Evolutionary conservation across 2,113 vertebrate genomes (phyloP).

Genomic region (Rallus limicola): DNA sequence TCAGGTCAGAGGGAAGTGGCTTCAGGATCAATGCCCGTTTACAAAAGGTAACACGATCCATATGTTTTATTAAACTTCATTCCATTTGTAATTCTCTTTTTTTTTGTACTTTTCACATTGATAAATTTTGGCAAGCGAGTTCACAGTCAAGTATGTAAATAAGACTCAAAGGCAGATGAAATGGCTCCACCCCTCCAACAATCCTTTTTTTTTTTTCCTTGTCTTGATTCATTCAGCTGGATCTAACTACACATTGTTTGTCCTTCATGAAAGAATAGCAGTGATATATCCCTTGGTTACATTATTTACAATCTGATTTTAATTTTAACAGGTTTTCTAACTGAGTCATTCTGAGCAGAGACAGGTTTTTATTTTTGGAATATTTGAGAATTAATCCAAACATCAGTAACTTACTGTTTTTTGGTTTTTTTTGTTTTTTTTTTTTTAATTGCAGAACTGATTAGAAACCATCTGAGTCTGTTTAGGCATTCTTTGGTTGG

Average conservation of each 20-base stretch:
- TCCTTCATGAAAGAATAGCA: neutral
- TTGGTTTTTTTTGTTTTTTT: too few relatives aligned
- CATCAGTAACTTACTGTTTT: neutral
- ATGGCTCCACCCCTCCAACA: neutral
- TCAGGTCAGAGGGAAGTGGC: slow-evolving; percentile 22
- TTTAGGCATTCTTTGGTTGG: neutral
- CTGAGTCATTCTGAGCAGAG: neutral
- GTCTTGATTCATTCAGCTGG: neutral
- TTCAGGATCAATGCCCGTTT: neutral
- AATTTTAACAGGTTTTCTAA: neutral
- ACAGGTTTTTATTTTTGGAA: neutral
- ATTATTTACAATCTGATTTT: neutral
- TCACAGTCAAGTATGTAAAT: neutral
- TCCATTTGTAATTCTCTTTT: neutral
- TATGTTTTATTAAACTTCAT: neutral
- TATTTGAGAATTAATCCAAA: neutral
- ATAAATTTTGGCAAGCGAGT: neutral
- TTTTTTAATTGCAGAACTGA: neutral
- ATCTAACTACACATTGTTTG: neutral
- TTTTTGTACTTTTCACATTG: neutral
- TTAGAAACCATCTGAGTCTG: neutral
- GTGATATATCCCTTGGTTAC: neutral
- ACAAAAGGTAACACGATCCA: slow-evolving; percentile 29
- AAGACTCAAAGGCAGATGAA: neutral
- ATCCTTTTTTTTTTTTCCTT: neutral